Base-by-base conservation (phyloP, 92 coral and sea anemone genomes). In the Scolanthus callimorphus region DNA sequence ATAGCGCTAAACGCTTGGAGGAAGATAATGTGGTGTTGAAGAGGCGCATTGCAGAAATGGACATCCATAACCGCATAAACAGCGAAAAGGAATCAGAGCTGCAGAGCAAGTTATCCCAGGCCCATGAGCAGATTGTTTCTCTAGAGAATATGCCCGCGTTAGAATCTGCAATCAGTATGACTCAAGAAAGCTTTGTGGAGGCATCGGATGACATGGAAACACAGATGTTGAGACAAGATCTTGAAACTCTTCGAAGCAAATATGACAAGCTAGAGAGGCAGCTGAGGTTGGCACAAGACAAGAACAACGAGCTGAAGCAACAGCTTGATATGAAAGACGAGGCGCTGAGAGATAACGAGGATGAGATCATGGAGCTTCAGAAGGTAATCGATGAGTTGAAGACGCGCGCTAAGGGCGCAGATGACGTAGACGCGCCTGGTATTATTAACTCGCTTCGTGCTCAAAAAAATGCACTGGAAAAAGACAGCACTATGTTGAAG, bases 401-500 rank as follows among this genome's bases (percentile, higher is more conserved):
- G 67, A 83, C 83, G 30, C 86, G 89, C 39, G 59, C 86, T 59
- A 70, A 85, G 48, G 64, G 65, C 51, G 82, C 90, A 28, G 99
- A 94, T 59, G 85, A 88, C 46, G 88, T 94, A 4, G 96, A 87
- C 49, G 90, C 83, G 29, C 90, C 90, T 9, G 90, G 90, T 17
- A 71, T 87, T 12, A 85, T 94, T 27, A 85, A 76, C 10, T 90
- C 96, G 31, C 68, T 94, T 21, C 89, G 96, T 21, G 75, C 81
- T 48, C 96, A 86, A 52, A 84, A 77, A 50, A 84, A 88, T 57
- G 65, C 83, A 25, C 59, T 94, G 28, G 96, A 94, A 63, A 90
- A 91, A 29, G 99, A 94, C 39, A 89, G 79, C 80, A 76, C 85
- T 57, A 88, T 86, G 88, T 74, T 88, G 1, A 94, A 62, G 67